Conservation (phyloP, 2,797 vertebrate species). For the Synanceia verrucosa region DNA sequence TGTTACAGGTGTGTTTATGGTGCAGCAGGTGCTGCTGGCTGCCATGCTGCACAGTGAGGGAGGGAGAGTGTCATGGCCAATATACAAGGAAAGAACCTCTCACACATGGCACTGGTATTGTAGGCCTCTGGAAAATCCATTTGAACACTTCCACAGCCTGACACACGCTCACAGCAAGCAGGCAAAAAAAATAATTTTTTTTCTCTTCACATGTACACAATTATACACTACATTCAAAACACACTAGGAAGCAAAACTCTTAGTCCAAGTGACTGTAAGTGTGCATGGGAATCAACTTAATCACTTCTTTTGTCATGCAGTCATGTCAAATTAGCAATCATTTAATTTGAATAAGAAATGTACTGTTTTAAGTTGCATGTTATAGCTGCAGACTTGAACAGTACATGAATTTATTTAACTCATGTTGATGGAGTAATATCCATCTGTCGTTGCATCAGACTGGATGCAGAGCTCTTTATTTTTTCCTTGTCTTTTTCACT, state of each 20-base stretch:
- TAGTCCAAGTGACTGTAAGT: background rate
- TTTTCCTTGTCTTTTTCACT: constrained; percentile 20
- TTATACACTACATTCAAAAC: too few species aligned
- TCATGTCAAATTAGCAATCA: background rate
- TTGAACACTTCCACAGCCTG: constrained; percentile 45
- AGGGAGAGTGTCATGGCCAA: constrained; percentile 64
- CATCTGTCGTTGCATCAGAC: constrained; percentile 39
- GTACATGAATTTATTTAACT: background rate
- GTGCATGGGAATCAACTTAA: background rate
- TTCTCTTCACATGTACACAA: background rate
- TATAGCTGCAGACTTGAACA: background rate
- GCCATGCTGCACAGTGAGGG: constrained; percentile 45
- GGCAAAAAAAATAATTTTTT: background rate
- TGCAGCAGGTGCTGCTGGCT: constrained; percentile 71
- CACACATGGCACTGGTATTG: constrained; percentile 69
- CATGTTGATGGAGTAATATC: constrained; percentile 17
- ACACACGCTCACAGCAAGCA: constrained; percentile 53
- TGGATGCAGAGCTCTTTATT: background rate
- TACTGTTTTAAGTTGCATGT: background rate
- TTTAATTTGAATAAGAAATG: too few species aligned
- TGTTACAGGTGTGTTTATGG: constrained; percentile 75
- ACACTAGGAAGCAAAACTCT: too few species aligned
- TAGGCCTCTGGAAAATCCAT: constrained; percentile 75
- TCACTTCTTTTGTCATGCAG: background rate
- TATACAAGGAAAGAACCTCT: constrained; percentile 66